Percentiles rank a stretch among this genome's conserved stretches.
phyloP scores from a whole-genome alignment of 35 echinoderm and acorn worm species.

The Lytechinus variegatus region DNA sequence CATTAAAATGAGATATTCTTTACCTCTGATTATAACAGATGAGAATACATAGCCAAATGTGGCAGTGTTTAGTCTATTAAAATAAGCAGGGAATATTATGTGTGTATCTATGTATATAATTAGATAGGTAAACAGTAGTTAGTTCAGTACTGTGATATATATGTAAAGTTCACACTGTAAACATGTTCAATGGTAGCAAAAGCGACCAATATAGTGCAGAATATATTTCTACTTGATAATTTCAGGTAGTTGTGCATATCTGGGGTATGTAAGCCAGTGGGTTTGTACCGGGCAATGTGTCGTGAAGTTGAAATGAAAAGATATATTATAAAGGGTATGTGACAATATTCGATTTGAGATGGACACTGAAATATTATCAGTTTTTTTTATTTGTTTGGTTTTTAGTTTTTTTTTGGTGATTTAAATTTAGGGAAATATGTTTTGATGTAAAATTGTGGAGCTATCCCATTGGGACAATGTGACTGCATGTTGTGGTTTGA shows the following conservation, averaged over 20 bases:
- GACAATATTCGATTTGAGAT: neutral
- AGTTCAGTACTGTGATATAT: neutral
- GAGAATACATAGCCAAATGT: neutral
- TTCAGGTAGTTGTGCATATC: neutral
- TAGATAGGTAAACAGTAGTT: neutral
- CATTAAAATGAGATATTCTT: neutral
- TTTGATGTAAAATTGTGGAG: too few relatives aligned
- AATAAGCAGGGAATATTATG: neutral
- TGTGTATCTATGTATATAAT: constrained; percentile 7
- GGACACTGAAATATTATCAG: constrained; percentile 4
- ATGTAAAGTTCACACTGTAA: neutral
- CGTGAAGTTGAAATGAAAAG: neutral
- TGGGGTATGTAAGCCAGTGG: neutral
- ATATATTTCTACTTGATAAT: constrained; percentile 5
- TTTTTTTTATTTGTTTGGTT: neutral
- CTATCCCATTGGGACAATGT: neutral
- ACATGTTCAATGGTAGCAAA: neutral
- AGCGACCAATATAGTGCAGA: neutral
- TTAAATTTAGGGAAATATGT: neutral
- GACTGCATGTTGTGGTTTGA: too few relatives aligned
- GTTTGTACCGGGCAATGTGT: neutral
- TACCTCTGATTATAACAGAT: neutral
- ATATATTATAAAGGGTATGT: neutral
- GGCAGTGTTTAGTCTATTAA: neutral
- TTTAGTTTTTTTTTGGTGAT: neutral